A percentile compares a stretch with the other conserved stretches of the same genome.
Evolutionary conservation across 2,888 invertebrate species (phyloP).

Genomic region (Eulithis testata): DNA sequence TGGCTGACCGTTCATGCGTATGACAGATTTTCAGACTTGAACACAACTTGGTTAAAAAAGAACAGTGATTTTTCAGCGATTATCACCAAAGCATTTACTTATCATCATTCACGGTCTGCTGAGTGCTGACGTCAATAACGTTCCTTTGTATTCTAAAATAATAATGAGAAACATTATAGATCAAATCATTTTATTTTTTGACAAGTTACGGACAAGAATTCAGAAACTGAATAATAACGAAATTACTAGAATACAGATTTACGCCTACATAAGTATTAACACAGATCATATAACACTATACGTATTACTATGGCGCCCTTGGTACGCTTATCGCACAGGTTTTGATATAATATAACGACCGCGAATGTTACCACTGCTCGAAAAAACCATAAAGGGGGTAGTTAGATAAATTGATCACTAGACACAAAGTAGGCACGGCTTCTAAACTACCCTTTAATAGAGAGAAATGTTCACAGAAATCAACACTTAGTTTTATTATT

Average conservation of each 20-base stretch:
- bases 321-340: constrained; percentile 32
- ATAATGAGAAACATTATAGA: too few relatives aligned
- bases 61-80: background rate
- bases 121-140: too few relatives aligned
- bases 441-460: constrained; percentile 71
- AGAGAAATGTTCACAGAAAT: constrained; percentile 68
- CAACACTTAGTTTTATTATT: constrained; percentile 61
- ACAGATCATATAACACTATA: too few relatives aligned
- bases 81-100: too few relatives aligned
- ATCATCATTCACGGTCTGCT: too few relatives aligned
- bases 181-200: too few relatives aligned
- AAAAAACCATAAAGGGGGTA: constrained; percentile 68
- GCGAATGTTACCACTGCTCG: constrained; percentile 57
- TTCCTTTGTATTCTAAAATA: too few relatives aligned
- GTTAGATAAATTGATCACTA: constrained; percentile 72
- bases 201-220: too few relatives aligned
- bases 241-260: constrained; percentile 21
- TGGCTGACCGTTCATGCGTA: constrained; percentile 9
- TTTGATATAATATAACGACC: constrained; percentile 43
- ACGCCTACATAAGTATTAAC: constrained; percentile 15
- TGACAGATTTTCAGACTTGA: constrained; percentile 7
- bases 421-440: constrained; percentile 57
- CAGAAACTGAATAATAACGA: too few relatives aligned
- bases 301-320: constrained; percentile 14
- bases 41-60: constrained; percentile 1